These are phyloP conservation scores for Neodon shergylaensis DNA, from an alignment of 2,113 vertebrate genomes.

Conservation along the genomic window DNA sequence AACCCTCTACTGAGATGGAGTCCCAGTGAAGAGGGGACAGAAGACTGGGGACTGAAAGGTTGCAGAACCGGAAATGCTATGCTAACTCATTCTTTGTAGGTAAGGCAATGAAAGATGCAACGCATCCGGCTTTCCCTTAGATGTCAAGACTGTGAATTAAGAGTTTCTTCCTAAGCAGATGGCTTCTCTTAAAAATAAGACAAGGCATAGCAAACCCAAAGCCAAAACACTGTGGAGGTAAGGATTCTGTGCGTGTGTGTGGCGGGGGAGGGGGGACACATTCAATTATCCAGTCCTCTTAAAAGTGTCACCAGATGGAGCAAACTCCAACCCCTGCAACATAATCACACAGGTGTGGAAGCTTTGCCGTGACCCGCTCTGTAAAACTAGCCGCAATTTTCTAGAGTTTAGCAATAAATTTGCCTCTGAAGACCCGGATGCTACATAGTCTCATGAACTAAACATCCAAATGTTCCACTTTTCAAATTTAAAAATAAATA, in stretches of 20 bases:
- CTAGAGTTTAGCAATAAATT: constrained; percentile 5
- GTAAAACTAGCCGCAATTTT: constrained; percentile 11
- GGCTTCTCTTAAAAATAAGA: constrained; percentile 55
- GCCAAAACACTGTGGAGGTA: not conserved
- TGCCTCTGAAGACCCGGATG: not conserved
- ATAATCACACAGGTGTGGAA: not conserved
- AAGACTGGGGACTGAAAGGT: not conserved
- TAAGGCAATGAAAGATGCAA: not conserved
- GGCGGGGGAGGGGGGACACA: not conserved
- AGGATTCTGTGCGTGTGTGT: not conserved
- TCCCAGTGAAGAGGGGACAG: not conserved
- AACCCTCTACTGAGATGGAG: constrained; percentile 4
- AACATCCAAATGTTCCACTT: not conserved
- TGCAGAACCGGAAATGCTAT: not conserved
- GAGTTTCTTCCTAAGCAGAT: not conserved
- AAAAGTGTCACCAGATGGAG: not conserved
- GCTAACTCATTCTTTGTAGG: not conserved
- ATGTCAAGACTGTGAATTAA: not conserved
- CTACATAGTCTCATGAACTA: constrained; percentile 3
- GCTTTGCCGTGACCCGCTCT: not conserved
- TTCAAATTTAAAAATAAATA: constrained; percentile 47
- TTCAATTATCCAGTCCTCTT: not conserved
- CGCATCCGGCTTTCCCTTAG: not conserved
- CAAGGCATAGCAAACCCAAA: constrained; percentile 36
- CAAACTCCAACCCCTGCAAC: not conserved